These are phyloP conservation scores for Heliconius melpomene DNA, from an alignment of 1,140 invertebrate genomes.

Conservation along the genomic window DNA sequence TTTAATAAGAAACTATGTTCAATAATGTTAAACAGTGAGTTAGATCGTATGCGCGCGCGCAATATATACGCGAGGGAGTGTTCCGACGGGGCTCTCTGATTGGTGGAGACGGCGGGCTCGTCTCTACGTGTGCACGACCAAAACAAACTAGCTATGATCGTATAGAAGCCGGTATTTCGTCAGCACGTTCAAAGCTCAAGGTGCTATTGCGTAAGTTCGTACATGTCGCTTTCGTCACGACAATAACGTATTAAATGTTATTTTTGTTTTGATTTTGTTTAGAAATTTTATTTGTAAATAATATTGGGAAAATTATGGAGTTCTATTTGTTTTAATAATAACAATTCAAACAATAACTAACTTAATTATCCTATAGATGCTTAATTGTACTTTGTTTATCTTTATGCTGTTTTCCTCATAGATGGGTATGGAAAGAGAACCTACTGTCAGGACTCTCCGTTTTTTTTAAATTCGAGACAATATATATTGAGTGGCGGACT, in stretches of 20 bases:
- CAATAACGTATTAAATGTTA: background rate
- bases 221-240: background rate
- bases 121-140: slow-evolving; percentile 48
- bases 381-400: no score
- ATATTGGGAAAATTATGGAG: no score
- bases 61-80: slow-evolving; percentile 62
- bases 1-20: slow-evolving; percentile 61
- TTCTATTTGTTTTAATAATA: no score
- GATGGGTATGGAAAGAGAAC: no score
- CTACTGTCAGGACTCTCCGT: no score
- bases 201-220: slow-evolving; percentile 36
- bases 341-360: no score
- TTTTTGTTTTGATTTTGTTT: background rate
- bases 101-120: slow-evolving; percentile 65
- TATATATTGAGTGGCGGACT: no score
- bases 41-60: slow-evolving; percentile 53
- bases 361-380: no score
- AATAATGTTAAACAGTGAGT: slow-evolving; percentile 49
- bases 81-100: slow-evolving; percentile 53
- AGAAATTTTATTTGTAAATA: background rate
- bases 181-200: slow-evolving; percentile 47
- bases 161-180: slow-evolving; percentile 39
- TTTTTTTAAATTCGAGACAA: no score
- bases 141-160: slow-evolving; percentile 23
- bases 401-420: no score